Percentiles rank a stretch among this genome's conserved stretches.
Conservation (phyloP, 2,888 invertebrate species). For the Iselma pallidipennis region DNA sequence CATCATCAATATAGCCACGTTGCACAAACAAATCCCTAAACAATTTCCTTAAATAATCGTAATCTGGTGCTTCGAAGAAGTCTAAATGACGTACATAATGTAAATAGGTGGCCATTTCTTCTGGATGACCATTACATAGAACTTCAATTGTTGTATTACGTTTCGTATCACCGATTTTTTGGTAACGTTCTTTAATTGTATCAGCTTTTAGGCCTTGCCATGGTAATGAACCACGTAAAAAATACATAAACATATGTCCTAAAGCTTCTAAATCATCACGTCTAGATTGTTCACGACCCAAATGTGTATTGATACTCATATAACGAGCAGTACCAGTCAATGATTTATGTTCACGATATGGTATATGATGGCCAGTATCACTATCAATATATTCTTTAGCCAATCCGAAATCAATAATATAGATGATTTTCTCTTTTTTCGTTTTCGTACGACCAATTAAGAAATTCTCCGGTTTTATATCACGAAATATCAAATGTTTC, state of each 20-base stretch:
- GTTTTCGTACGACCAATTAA: slow-evolving; percentile 97
- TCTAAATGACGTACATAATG: slow-evolving; percentile 95
- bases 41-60: slow-evolving; percentile 94
- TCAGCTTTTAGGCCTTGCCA: slow-evolving; percentile 99
- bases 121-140: slow-evolving; percentile 83
- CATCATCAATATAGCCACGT: slow-evolving; percentile 84
- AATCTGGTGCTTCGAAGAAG: slow-evolving; percentile 99
- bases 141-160: slow-evolving; percentile 97
- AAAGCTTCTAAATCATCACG: slow-evolving; percentile 99
- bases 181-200: slow-evolving; percentile 99
- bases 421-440: slow-evolving; percentile 97
- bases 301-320: slow-evolving; percentile 99
- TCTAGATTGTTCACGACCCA: slow-evolving; percentile 99
- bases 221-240: slow-evolving; percentile 97
- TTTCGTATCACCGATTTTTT: slow-evolving; percentile 99
- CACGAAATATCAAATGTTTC: slow-evolving; percentile 98
- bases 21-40: slow-evolving; percentile 91
- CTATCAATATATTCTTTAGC: slow-evolving; percentile 99
- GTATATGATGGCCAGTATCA: slow-evolving; percentile 99
- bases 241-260: slow-evolving; percentile 99
- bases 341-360: slow-evolving; percentile 99
- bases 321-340: slow-evolving; percentile 99
- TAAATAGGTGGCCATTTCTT: slow-evolving; percentile 97
- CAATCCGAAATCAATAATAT: slow-evolving; percentile 99
- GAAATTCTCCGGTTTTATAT: slow-evolving; percentile 99